These are phyloP conservation scores for Trigoniulus corallinus DNA, from an alignment of 1,140 invertebrate species.

Conservation along the genomic window DNA sequence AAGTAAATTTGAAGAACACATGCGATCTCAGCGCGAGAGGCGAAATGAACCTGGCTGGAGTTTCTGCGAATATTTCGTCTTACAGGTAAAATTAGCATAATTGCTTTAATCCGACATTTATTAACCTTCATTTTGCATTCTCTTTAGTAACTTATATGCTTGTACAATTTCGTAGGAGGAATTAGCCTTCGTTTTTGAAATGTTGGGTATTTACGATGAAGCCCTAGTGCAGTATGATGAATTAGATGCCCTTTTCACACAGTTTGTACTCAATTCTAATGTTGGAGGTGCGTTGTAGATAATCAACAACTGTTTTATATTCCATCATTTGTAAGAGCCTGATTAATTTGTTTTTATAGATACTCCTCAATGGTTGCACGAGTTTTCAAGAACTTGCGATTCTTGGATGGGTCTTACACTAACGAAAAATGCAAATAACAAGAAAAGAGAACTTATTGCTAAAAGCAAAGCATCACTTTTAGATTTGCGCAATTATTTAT, in stretches of 20 bases:
- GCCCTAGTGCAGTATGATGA: constrained; percentile 94
- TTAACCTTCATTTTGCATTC: too few species aligned
- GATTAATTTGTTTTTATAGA: constrained; percentile 10
- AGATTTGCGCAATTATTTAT: constrained; percentile 86
- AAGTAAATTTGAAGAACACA: constrained; percentile 69
- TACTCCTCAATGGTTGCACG: constrained; percentile 17
- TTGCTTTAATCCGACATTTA: not conserved
- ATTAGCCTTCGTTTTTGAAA: constrained; percentile 84
- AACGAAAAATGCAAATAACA: constrained; percentile 42
- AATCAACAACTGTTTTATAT: not conserved
- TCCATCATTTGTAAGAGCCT: not conserved
- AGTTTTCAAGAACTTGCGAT: constrained; percentile 44
- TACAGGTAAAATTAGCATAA: constrained; percentile 45
- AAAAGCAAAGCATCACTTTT: constrained; percentile 55
- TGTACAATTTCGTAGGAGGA: constrained; percentile 50
- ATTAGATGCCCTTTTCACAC: constrained; percentile 88
- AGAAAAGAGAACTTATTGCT: constrained; percentile 46
- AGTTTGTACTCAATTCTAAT: constrained; percentile 84
- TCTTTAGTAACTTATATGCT: not conserved
- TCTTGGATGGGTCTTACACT: constrained; percentile 68
- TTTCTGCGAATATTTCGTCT: constrained; percentile 84
- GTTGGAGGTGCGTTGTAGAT: constrained; percentile 42
- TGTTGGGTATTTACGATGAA: constrained; percentile 81
- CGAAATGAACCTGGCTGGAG: constrained; percentile 81
- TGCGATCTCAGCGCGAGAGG: constrained; percentile 73